These are phyloP conservation scores for Xiphophorus birchmanni DNA, from an alignment of 2,797 vertebrate genomes.

Conservation along the genomic window DNA sequence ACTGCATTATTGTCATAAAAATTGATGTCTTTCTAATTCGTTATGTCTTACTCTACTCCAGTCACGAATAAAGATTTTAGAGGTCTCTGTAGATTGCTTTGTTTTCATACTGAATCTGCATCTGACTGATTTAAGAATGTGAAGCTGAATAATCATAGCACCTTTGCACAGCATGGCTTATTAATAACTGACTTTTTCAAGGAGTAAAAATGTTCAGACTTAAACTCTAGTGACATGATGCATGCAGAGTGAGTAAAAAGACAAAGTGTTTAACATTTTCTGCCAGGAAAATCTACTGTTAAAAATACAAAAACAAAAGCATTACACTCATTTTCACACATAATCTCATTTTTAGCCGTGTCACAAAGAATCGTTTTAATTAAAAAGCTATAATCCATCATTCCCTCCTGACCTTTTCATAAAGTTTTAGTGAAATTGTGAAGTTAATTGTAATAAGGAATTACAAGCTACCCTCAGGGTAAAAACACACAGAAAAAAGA, in stretches of 20 bases:
- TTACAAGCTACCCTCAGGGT: constrained; percentile 42
- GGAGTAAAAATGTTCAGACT: constrained; percentile 13
- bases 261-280: constrained; percentile 15
- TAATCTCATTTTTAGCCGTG: constrained; percentile 35
- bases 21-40: constrained; percentile 52
- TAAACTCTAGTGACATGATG: constrained; percentile 15
- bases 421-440: constrained; percentile 59
- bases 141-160: constrained; percentile 30
- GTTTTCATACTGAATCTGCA: not conserved
- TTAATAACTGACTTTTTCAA: constrained; percentile 16
- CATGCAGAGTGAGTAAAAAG: constrained; percentile 31
- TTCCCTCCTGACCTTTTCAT: constrained; percentile 71
- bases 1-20: not conserved
- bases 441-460: constrained; percentile 58
- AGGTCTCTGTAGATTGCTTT: constrained; percentile 27
- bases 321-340: constrained; percentile 25
- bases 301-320: constrained; percentile 3
- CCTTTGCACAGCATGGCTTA: constrained; percentile 22
- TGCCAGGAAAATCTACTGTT: constrained; percentile 25
- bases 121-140: constrained; percentile 44
- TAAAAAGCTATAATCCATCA: constrained; percentile 68
- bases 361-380: constrained; percentile 43
- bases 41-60: constrained; percentile 33
- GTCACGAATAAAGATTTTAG: constrained; percentile 39
- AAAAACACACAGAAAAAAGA: constrained; percentile 15